A percentile compares a stretch with the other conserved stretches of the same genome.
These are phyloP conservation scores for Aldrovandia affinis DNA, from an alignment of 2,797 vertebrate genomes.

Conservation along the genomic window DNA sequence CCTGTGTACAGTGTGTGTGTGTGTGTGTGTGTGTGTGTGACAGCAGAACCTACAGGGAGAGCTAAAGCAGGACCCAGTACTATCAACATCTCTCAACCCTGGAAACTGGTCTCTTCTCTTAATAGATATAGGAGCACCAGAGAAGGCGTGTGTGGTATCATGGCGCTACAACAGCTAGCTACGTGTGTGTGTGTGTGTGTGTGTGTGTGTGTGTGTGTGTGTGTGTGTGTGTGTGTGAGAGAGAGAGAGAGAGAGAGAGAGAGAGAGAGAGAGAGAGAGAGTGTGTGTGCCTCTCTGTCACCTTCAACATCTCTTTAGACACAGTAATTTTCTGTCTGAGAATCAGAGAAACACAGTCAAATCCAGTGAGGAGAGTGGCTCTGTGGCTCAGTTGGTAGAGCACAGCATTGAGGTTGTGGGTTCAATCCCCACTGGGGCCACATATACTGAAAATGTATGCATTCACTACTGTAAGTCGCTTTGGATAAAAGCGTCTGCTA, in stretches of 20 bases:
- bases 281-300: not conserved
- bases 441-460: too few relatives aligned
- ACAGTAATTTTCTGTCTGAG: too few relatives aligned
- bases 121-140: not conserved
- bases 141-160: not conserved
- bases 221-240: constrained; percentile 10
- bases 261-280: not conserved
- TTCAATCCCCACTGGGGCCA: too few relatives aligned
- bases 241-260: not conserved
- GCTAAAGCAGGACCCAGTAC: not conserved
- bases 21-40: not conserved
- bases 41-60: not conserved
- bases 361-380: too few relatives aligned
- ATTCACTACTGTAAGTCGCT: too few relatives aligned
- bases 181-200: not conserved
- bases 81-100: not conserved
- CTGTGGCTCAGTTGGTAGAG: too few relatives aligned
- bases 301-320: too few relatives aligned
- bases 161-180: not conserved
- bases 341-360: not conserved
- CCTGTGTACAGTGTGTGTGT: not conserved
- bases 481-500: too few relatives aligned
- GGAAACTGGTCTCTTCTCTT: not conserved
- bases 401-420: too few relatives aligned
- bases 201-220: not conserved